A percentile compares a stretch with the other conserved stretches of the same genome.
Evolutionary conservation across 2,113 vertebrate genomes (phyloP).

Genomic region (Tricholaema leucomelas): DNA sequence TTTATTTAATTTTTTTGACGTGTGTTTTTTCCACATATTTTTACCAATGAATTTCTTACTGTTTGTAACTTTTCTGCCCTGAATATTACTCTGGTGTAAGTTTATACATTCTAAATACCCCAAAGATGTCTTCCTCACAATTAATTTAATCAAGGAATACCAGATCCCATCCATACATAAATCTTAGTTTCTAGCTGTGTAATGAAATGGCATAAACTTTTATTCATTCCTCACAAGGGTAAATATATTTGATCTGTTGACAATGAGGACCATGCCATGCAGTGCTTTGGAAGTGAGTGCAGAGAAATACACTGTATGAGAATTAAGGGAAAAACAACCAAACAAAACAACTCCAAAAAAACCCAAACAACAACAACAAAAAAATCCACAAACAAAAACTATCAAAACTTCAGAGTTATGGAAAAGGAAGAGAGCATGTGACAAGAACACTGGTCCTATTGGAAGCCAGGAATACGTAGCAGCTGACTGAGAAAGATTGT

Average conservation of each 20-base stretch:
- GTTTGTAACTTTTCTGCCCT: not conserved
- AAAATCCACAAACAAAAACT: too few relatives aligned
- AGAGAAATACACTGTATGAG: not conserved
- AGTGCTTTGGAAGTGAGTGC: not conserved
- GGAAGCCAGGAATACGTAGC: not conserved
- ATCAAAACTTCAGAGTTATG: not conserved
- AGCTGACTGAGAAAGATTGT: not conserved
- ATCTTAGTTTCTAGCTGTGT: not conserved
- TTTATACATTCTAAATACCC: not conserved
- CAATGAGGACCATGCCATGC: not conserved
- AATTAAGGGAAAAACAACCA: not conserved
- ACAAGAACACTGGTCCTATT: not conserved
- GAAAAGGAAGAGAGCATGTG: not conserved
- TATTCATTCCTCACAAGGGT: not conserved
- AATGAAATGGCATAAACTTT: not conserved
- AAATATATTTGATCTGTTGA: not conserved
- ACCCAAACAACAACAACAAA: too few relatives aligned
- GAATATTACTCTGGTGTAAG: not conserved
- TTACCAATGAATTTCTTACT: not conserved
- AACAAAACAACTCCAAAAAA: not conserved
- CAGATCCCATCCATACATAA: too few relatives aligned
- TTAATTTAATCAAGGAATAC: not conserved
- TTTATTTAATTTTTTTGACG: not conserved
- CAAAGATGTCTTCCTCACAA: not conserved
- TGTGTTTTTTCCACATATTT: not conserved